Percentiles rank a stretch among this genome's conserved stretches.
These are phyloP conservation scores for Phyllotreta cruciferae DNA, from an alignment of 2,888 invertebrate genomes.

Conservation along the genomic window DNA sequence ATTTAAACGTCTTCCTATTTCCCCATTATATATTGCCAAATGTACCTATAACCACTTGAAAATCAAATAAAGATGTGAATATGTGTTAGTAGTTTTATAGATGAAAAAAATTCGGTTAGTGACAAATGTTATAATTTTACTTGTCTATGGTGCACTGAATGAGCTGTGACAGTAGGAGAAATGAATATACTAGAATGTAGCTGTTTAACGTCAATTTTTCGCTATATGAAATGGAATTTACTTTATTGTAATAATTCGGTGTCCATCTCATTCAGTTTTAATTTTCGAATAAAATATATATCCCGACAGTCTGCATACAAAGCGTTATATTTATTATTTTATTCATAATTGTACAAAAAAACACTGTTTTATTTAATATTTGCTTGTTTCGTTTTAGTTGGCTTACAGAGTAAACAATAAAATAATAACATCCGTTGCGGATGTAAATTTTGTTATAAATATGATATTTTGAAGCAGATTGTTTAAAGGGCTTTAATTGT, in stretches of 20 bases:
- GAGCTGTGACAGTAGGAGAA: constrained; percentile 18
- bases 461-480: no score
- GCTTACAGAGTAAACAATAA: no score
- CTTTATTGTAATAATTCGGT: constrained; percentile 16
- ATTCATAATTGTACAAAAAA: no score
- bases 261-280: constrained; percentile 26
- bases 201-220: constrained; percentile 25
- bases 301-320: constrained; percentile 12
- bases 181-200: constrained; percentile 9
- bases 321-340: no score
- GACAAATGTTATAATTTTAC: constrained; percentile 35
- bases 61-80: constrained; percentile 51
- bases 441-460: no score
- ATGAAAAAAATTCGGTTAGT: constrained; percentile 49
- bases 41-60: constrained; percentile 52
- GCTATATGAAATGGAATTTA: constrained; percentile 14
- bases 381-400: no score
- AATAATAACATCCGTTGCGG: no score
- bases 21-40: constrained; percentile 51
- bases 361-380: no score
- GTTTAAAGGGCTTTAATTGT: constrained; percentile 4
- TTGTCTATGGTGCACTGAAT: constrained; percentile 30
- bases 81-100: constrained; percentile 52
- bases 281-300: constrained; percentile 12
- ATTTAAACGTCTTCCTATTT: constrained; percentile 49